Percentiles rank a stretch among this genome's conserved stretches.
These are phyloP conservation scores for Belgica antarctica DNA, from an alignment of 2,888 invertebrate species.

Conservation along the genomic window DNA sequence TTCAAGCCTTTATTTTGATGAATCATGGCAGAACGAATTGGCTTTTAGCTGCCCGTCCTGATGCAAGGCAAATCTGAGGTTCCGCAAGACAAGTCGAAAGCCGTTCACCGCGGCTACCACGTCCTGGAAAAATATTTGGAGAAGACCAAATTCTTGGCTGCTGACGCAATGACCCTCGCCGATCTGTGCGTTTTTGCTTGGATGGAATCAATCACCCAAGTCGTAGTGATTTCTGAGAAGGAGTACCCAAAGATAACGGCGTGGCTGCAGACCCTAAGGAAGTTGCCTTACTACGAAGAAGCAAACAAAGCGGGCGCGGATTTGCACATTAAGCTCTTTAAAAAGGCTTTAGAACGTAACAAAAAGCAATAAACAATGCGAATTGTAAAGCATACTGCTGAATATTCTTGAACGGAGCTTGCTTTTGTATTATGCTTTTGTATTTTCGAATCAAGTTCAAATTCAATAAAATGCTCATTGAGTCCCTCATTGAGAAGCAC, in stretches of 20 bases:
- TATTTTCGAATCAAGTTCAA: too few species aligned
- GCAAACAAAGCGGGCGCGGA: constrained; percentile 33
- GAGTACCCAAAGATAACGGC: constrained; percentile 13
- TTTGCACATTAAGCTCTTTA: constrained; percentile 16
- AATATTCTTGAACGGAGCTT: too few species aligned
- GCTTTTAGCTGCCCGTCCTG: constrained; percentile 10
- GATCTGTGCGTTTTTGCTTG: constrained; percentile 25
- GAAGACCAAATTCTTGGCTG: not conserved
- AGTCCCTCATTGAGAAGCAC: too few species aligned
- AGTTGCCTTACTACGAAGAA: constrained; percentile 30
- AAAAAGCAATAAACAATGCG: not conserved
- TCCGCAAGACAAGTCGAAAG: constrained; percentile 10
- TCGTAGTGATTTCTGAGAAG: not conserved
- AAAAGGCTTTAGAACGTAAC: constrained; percentile 7
- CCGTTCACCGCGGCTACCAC: constrained; percentile 22
- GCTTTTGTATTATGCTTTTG: too few species aligned
- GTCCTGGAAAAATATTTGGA: constrained; percentile 15
- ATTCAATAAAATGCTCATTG: too few species aligned
- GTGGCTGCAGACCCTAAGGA: constrained; percentile 24
- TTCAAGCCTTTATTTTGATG: too few species aligned
- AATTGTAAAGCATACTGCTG: too few species aligned
- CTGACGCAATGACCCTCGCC: constrained; percentile 24
- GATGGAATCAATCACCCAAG: constrained; percentile 32
- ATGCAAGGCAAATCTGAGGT: constrained; percentile 24
- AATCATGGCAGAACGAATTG: too few species aligned